Base-by-base conservation (phyloP, 2,797 vertebrate species). In the Peromyscus aztecus region DNA sequence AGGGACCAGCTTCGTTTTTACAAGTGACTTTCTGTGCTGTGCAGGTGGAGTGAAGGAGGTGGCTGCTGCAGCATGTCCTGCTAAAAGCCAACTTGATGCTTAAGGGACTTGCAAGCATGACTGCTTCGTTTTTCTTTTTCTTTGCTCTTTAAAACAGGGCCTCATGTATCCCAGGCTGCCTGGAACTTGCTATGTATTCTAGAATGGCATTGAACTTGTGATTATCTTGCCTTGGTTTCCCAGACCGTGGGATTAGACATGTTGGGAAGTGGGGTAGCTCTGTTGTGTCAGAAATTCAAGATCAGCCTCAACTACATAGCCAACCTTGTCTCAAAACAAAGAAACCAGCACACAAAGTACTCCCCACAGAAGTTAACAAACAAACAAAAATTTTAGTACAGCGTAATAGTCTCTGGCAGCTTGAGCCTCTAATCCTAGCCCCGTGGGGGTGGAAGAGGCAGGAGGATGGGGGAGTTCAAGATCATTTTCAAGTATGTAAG, bases 81-180 rank as follows among this genome's bases (percentile, higher is more conserved):
- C 17, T 75, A 77, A 88, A 91, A 91, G 61, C 13, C 43, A 96
- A 12, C 71, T 90, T 19, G 63, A 57, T 69, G 5, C 16, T 96
- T 76, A 80, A 78, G 76, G 93, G 93, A 92, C 29, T 78, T 86
- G n/a, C 21, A 46, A 90, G 80, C 17, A 24, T 90, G 61, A 49
- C 67, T 92, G 78, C 86, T 92, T 65, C 14, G 0, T 49, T 84
- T 84, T n/a, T 67, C 17, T 67, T 34, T 84, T 65, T 65, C 40
- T 84, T 46, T 31, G 82, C 82, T 27, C 21, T 65, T 83, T 84
- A 84, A 84, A 46, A 84, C 40, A 63, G 57, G 14, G 19, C 40
- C 9, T 84, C 40, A 46, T 61, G 31, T 61, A n/a, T n/a, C 31
- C 19, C 34, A 21, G 43, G 24, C 43, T 85, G 1, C 40, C 40